Conservation (phyloP, 2,888 invertebrate genomes). For the Axea sp. region DNA sequence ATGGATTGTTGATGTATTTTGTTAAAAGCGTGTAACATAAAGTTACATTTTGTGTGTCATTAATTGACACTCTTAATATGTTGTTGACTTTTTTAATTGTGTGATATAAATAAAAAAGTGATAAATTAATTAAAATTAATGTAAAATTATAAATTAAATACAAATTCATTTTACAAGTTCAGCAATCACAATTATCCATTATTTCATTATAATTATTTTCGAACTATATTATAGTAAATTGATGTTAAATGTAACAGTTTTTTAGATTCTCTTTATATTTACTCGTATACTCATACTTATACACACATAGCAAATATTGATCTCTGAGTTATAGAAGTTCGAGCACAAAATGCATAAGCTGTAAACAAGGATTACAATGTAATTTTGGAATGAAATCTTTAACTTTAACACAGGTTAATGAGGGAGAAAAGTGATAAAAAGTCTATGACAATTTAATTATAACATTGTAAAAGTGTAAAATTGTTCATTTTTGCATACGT, state of each 20-base stretch:
- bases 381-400: constrained; percentile 22
- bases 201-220: constrained; percentile 19
- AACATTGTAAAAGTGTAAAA: too few species aligned
- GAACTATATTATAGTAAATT: constrained; percentile 22
- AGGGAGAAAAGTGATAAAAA: constrained; percentile 14
- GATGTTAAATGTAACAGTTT: constrained; percentile 36
- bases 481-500: too few species aligned
- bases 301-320: constrained; percentile 40
- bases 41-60: too few species aligned
- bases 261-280: constrained; percentile 37
- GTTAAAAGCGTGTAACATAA: too few species aligned
- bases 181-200: too few species aligned
- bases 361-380: constrained; percentile 50
- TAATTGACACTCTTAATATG: too few species aligned
- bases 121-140: too few species aligned
- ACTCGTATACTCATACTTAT: constrained; percentile 6
- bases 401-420: constrained; percentile 24
- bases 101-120: too few species aligned
- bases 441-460: neutral
- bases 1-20: too few species aligned
- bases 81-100: too few species aligned
- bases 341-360: constrained; percentile 41
- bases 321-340: constrained; percentile 49
- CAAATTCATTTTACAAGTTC: too few species aligned
- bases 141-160: too few species aligned